Percentiles rank a stretch among this genome's conserved stretches.
These are phyloP conservation scores for Marronus borbonicus DNA, from an alignment of 2,888 invertebrate genomes.

Conservation along the genomic window DNA sequence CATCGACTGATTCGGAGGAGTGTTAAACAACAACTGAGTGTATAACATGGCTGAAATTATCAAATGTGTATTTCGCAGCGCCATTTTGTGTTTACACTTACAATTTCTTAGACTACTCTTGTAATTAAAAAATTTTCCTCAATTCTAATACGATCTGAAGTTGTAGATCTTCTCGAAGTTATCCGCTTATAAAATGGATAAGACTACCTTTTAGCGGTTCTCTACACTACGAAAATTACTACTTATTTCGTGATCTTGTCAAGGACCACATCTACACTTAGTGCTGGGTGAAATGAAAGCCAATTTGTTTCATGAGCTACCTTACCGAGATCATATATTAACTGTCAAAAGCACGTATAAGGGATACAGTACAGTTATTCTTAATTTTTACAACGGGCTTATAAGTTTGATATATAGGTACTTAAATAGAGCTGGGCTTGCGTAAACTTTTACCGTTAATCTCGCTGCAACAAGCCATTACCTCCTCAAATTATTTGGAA, in stretches of 20 bases:
- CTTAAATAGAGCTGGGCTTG: not conserved
- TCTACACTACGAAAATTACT: too few relatives aligned
- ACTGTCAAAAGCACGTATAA: constrained; percentile 27
- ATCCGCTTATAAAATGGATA: too few relatives aligned
- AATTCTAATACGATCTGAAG: too few relatives aligned
- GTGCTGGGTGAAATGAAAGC: constrained; percentile 6
- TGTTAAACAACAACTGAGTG: too few relatives aligned
- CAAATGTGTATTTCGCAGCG: too few relatives aligned
- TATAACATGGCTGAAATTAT: too few relatives aligned
- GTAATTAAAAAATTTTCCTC: too few relatives aligned
- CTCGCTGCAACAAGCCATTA: constrained; percentile 18
- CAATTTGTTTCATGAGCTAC: constrained; percentile 21
- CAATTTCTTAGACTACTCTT: too few relatives aligned
- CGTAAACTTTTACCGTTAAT: constrained; percentile 12
- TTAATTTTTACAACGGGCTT: constrained; percentile 14
- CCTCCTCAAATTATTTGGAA: constrained; percentile 11
- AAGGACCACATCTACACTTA: not conserved
- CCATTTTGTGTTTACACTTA: too few relatives aligned
- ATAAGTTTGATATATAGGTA: constrained; percentile 11
- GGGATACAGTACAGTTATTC: constrained; percentile 22
- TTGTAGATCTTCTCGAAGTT: too few relatives aligned
- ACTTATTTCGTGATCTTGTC: constrained; percentile 14
- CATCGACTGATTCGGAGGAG: too few relatives aligned
- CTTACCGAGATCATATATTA: constrained; percentile 30
- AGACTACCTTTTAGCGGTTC: too few relatives aligned